Conservation (phyloP, 2,888 invertebrate genomes). For the Andrena minutula region DNA sequence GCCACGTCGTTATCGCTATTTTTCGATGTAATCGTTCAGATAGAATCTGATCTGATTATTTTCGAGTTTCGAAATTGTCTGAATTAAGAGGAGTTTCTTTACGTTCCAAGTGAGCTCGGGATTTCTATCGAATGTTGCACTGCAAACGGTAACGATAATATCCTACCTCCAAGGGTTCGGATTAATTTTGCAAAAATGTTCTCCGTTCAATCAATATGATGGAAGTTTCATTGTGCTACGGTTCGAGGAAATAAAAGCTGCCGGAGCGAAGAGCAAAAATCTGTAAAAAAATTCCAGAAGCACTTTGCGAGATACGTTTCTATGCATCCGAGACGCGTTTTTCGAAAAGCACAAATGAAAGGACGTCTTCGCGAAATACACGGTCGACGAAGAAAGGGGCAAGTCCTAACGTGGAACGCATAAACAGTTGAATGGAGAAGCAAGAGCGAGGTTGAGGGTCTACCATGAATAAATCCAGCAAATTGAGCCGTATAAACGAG, state of each 20-base stretch:
- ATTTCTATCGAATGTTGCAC: too few relatives aligned
- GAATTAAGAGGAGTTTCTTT: too few relatives aligned
- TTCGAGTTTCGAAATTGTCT: too few relatives aligned
- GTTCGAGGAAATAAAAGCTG: neutral
- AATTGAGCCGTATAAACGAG: slow-evolving; percentile 3
- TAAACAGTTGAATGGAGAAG: slow-evolving; percentile 6
- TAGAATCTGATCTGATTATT: too few relatives aligned
- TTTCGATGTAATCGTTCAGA: neutral
- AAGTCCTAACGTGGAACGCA: slow-evolving; percentile 4
- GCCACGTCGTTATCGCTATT: neutral
- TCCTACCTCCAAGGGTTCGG: too few relatives aligned
- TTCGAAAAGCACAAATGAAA: slow-evolving; percentile 17
- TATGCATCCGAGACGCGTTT: slow-evolving; percentile 12
- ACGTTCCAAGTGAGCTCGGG: too few relatives aligned
- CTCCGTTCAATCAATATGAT: neutral
- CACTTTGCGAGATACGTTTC: slow-evolving; percentile 17
- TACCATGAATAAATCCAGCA: slow-evolving; percentile 28
- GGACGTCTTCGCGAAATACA: neutral
- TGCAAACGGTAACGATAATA: too few relatives aligned
- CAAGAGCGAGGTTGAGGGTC: neutral
- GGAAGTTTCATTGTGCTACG: neutral
- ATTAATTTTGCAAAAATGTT: too few relatives aligned
- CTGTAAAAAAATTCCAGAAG: neutral
- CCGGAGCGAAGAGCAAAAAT: neutral
- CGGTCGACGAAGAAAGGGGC: neutral